Percentiles rank a stretch among this genome's conserved stretches.
These are phyloP conservation scores for Syritta pipiens DNA, from an alignment of 2,888 invertebrate species.

Conservation along the genomic window DNA sequence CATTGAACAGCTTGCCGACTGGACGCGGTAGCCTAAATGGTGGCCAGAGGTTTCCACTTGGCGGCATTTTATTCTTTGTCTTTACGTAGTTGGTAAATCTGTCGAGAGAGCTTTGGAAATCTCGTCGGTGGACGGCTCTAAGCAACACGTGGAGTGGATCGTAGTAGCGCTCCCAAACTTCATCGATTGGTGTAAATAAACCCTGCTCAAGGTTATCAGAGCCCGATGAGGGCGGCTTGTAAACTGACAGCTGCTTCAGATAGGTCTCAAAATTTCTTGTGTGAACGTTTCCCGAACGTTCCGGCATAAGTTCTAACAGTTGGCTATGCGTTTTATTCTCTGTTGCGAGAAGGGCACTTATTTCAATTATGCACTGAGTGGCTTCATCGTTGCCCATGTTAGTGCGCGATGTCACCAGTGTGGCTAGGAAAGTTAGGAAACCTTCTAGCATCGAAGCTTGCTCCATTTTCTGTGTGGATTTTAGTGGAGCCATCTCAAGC, in stretches of 20 bases:
- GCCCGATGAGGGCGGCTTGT: constrained; percentile 87
- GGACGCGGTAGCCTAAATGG: constrained; percentile 87
- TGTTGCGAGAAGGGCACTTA: constrained; percentile 95
- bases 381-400: constrained; percentile 86
- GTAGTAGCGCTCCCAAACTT: constrained; percentile 95
- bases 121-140: constrained; percentile 93
- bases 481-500: constrained; percentile 87
- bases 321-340: constrained; percentile 98
- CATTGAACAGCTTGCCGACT: constrained; percentile 83
- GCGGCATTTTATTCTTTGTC: constrained; percentile 82
- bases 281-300: constrained; percentile 94
- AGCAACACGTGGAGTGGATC: constrained; percentile 96
- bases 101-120: constrained; percentile 97
- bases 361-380: constrained; percentile 90
- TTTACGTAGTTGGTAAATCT: constrained; percentile 90
- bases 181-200: constrained; percentile 90
- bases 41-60: constrained; percentile 86
- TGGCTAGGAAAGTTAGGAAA: constrained; percentile 93
- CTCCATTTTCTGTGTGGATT: constrained; percentile 87
- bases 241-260: constrained; percentile 90
- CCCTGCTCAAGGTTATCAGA: constrained; percentile 92
- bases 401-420: constrained; percentile 91
- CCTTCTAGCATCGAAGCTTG: constrained; percentile 97
- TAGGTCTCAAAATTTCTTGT: constrained; percentile 93
- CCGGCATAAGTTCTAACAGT: constrained; percentile 96